Evolutionary conservation across 2,113 vertebrate species (phyloP).

Genomic region (Oncorhynchus mykiss): DNA sequence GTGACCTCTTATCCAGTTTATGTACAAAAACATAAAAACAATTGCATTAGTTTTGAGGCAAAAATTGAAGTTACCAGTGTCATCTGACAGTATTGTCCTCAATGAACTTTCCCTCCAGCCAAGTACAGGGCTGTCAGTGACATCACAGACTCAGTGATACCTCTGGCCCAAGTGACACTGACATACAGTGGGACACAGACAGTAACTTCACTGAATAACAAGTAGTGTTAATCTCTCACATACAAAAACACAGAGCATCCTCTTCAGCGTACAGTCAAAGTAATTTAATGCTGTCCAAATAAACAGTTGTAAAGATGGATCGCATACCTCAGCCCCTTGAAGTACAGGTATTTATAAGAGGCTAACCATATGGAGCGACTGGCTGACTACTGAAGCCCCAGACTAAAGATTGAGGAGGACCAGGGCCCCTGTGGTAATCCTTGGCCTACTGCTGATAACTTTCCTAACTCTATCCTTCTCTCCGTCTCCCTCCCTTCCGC

Average conservation of each 20-base stretch:
- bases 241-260: background rate
- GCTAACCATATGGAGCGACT: background rate
- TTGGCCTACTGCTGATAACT: conserved; percentile 1
- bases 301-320: background rate
- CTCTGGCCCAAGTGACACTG: too few species aligned
- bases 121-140: background rate
- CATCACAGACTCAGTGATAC: background rate
- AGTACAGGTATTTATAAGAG: background rate
- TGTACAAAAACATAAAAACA: too few species aligned
- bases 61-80: background rate
- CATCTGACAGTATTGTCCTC: conserved; percentile 27
- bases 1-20: too few species aligned
- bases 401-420: background rate
- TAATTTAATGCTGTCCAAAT: too few species aligned
- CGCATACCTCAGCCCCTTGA: background rate
- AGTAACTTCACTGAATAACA: too few species aligned
- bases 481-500: conserved; percentile 9
- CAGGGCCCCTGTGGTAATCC: background rate
- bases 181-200: too few species aligned
- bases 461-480: background rate
- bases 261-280: background rate
- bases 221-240: too few species aligned
- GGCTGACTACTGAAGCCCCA: background rate
- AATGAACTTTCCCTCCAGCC: background rate
- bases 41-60: too few species aligned